Percentiles rank a stretch among this genome's conserved stretches.
phyloP scores from a whole-genome alignment of 2,113 vertebrate genomes.

The Cavia aperea region DNA sequence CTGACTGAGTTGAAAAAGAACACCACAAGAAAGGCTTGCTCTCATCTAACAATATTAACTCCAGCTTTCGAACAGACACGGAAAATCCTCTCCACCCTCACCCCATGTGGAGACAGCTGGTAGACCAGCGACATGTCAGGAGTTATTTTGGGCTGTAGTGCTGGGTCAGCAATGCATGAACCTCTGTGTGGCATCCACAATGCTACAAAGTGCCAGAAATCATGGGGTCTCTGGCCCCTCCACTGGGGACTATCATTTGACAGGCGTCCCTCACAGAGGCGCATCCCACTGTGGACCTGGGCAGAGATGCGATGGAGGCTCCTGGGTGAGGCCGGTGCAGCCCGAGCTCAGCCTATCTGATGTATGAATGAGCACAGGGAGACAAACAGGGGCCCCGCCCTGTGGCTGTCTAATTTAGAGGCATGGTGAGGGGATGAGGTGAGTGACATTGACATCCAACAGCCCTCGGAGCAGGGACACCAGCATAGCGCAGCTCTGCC shows the following conservation, averaged over 20 bases:
- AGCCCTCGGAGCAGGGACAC: background rate
- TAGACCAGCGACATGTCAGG: background rate
- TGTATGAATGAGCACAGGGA: background rate
- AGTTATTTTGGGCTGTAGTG: background rate
- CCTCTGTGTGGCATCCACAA: rapidly evolving
- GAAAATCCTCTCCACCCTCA: background rate
- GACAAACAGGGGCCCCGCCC: slow-evolving; percentile 31
- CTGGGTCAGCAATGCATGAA: background rate
- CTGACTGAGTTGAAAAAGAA: background rate
- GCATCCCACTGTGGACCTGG: background rate
- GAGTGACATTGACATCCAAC: background rate
- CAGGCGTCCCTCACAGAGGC: background rate
- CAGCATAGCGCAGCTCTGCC: background rate
- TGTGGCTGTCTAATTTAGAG: slow-evolving; percentile 30
- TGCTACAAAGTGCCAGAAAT: background rate
- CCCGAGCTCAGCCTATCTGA: background rate
- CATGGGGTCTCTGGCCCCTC: background rate
- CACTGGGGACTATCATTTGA: background rate
- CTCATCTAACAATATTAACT: background rate
- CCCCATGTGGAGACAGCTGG: background rate
- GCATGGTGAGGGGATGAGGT: background rate
- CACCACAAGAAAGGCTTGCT: background rate
- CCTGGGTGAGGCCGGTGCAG: background rate
- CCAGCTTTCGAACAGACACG: background rate
- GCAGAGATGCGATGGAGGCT: rapidly evolving